These are phyloP conservation scores for Scaptodrosophila latifasciaeformis DNA, from an alignment of 2,888 invertebrate genomes.

Conservation along the genomic window DNA sequence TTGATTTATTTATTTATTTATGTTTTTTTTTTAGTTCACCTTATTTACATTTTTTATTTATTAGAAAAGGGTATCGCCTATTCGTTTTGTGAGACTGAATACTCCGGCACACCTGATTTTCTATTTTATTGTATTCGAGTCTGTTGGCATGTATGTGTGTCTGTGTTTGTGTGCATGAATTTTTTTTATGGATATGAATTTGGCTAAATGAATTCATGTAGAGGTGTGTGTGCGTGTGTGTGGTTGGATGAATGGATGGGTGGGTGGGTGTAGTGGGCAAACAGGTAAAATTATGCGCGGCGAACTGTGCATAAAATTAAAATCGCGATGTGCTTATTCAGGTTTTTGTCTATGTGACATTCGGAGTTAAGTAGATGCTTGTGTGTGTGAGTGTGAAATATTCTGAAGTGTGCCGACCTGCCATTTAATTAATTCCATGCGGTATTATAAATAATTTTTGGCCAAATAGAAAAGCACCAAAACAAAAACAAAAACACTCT, in stretches of 20 bases:
- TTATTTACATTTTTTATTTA: too few relatives aligned
- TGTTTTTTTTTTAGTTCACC: too few relatives aligned
- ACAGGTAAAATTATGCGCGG: constrained; percentile 36
- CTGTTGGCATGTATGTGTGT: background rate
- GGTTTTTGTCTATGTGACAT: constrained; percentile 28
- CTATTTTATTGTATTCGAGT: too few relatives aligned
- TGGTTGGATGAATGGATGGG: background rate
- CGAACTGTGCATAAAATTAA: constrained; percentile 40
- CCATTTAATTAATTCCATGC: constrained; percentile 34
- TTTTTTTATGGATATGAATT: background rate
- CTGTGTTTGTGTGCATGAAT: background rate
- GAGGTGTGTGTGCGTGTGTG: background rate
- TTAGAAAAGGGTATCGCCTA: too few relatives aligned
- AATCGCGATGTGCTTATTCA: constrained; percentile 37
- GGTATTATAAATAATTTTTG: too few relatives aligned
- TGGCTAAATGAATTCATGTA: background rate
- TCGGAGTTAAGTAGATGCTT: background rate
- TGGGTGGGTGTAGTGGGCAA: too few relatives aligned
- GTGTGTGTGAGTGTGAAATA: background rate
- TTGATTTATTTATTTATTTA: too few relatives aligned
- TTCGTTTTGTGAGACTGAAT: too few relatives aligned
- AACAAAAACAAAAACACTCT: too few relatives aligned
- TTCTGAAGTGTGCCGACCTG: constrained; percentile 1
- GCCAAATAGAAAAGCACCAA: too few relatives aligned
- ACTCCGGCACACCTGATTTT: too few relatives aligned